Evolutionary conservation across 92 coral and sea anemone genomes (phyloP), one percentile per base, ranked within the genome.

Genomic region (Actinernus sp.): DNA sequence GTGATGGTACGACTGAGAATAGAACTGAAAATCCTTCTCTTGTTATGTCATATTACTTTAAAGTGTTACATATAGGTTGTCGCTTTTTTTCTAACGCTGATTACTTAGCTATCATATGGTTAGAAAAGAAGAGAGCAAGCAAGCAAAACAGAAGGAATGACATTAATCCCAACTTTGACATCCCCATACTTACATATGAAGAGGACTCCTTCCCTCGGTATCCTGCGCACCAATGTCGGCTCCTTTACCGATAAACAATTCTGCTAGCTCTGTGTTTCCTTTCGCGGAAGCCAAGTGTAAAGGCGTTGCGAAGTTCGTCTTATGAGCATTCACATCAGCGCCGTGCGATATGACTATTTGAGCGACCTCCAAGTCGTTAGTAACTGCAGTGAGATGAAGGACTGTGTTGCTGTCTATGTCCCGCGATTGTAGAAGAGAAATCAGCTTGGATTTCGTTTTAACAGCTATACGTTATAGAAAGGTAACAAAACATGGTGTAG

Each of bases 201-300:
- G 73, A 14, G 91, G 86, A 0, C 91, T 84, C 47, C 84, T 81
- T 39, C 86, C 73, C 30, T 65, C 65, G n/a, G 28, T 50, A 77
- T 89, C 89, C 50, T 61, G 78, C 23, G 40, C 31, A 41, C 57
- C 55, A 0, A 84, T 32, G 17, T 52, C 66, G 4, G 96, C 91
- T 19, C 84, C 91, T 47, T 54, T 63, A 31, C 61, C 47, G 21
- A 84, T 51, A 16, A 88, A 56, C 43, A 84, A 22, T 40, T 68
- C 64, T 0, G 58, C 85, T 59, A 88, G 52, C 24, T 84, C 66
- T 13, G 84, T 65, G 56, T 63, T 39, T 2, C 91, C 91, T 44
- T 61, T 78, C 9, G 40, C 43, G n/a, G 83, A 78, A 10, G 96
- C 96, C 8, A 72, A 5, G 50, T 88, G 91, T 8, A 88, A 81